Base-by-base conservation (phyloP, 2,888 invertebrate species). In the Latrodectus elegans region DNA sequence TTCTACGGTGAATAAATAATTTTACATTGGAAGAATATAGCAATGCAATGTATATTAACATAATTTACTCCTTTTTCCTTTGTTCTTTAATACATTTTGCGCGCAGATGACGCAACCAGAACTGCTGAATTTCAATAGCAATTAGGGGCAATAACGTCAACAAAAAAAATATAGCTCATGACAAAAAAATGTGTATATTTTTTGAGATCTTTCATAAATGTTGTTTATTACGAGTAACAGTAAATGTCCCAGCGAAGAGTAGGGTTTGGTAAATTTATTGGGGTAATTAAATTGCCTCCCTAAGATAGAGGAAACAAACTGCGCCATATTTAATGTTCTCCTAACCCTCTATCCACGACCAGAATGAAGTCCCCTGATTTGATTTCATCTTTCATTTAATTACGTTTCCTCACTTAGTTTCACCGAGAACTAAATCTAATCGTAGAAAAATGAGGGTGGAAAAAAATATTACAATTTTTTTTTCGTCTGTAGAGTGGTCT, bases 361-460 rank as follows among this genome's bases (percentile, higher is more conserved):
- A 67, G 65, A 76, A 81, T 65, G 72, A 80, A 81, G 76, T 77
- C 76, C 52, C 75, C 68, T 86, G 81, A 86, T 81, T 81, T 80
- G 86, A 86, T 86, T 86, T 81, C 80, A 86, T 81, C 81, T 81
- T 81, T 85, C 85, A 80, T 86, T 86, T 86, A 81, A 86, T 81
- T 86, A 86, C 80, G 72, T 72, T 81, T 85, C 79, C 70, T 74
- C 80, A 70, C 75, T 68, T 76, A 71, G 76, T 80, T 81, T 76
- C 71, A 51, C 12, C 22, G 38, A 53, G 77, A 84, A 77, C 64
- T 75, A 75, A 85, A 75, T 84, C 78, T 76, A 84, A 84, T 84
- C 71, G 71, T 60, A 84, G 70, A 84, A 81, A 76, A 52, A 51
- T 53, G 73, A 70, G 12, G 70, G 49, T 11, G 12, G 0, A 70